These are phyloP conservation scores for Hydrolagus colliei DNA, from an alignment of 2,797 vertebrate genomes.

Conservation along the genomic window DNA sequence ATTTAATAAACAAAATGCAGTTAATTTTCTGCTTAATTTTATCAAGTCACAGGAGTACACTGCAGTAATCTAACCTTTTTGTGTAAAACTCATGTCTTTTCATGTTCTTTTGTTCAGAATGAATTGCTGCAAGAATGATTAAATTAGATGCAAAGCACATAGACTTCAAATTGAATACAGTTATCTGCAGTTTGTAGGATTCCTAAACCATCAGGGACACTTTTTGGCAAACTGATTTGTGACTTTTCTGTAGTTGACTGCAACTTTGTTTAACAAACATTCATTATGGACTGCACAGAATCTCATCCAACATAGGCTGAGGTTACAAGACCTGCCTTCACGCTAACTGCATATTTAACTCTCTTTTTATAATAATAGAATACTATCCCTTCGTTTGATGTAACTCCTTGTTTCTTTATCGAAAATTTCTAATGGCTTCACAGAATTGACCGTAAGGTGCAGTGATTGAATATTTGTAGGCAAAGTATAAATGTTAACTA, in stretches of 20 bases:
- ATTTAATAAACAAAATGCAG: neutral
- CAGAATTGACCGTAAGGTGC: too few species aligned
- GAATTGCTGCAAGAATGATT: neutral
- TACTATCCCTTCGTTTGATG: too few species aligned
- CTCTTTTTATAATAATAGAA: neutral
- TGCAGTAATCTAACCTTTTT: neutral
- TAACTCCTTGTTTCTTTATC: too few species aligned
- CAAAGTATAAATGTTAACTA: too few species aligned
- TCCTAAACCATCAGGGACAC: neutral
- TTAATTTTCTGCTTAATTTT: conserved; percentile 19
- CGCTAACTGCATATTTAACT: neutral
- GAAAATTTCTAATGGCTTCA: too few species aligned
- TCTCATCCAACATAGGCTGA: neutral
- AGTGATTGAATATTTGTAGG: too few species aligned
- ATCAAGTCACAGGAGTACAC: neutral
- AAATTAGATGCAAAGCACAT: neutral
- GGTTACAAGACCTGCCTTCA: neutral
- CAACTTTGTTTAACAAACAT: neutral
- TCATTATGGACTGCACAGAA: neutral
- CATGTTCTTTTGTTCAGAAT: neutral
- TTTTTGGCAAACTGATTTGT: neutral
- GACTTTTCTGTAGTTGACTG: neutral
- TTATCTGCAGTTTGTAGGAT: neutral
- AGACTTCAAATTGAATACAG: neutral
- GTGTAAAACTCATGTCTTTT: neutral